A percentile compares a stretch with the other conserved stretches of the same genome.
Evolutionary conservation across 2,888 invertebrate species (phyloP).

Genomic region (Conomelus anceps): DNA sequence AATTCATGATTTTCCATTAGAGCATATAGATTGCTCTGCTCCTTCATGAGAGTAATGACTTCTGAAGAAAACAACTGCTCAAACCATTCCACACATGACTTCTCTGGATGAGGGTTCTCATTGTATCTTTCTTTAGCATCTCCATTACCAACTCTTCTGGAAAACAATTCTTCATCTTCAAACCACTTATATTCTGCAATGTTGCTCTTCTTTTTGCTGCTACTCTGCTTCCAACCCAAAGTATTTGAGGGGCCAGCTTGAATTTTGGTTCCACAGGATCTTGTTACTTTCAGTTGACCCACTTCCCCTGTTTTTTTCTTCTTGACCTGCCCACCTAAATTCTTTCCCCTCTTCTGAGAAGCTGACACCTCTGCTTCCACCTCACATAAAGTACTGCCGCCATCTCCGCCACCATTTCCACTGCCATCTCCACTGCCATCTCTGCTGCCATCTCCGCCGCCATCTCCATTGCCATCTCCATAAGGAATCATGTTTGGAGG

Average conservation of each 20-base stretch:
- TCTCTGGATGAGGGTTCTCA: neutral
- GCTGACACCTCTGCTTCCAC: neutral
- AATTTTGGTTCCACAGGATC: neutral
- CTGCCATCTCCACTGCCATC: neutral
- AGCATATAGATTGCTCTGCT: slow-evolving; percentile 9
- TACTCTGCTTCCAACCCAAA: neutral
- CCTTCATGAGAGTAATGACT: neutral
- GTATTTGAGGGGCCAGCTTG: neutral
- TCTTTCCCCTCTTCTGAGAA: neutral
- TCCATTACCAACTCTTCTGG: slow-evolving; percentile 16
- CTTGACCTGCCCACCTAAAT: neutral
- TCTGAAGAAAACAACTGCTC: slow-evolving; percentile 15
- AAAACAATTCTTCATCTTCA: slow-evolving; percentile 13
- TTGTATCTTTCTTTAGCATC: neutral
- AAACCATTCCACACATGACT: slow-evolving; percentile 17
- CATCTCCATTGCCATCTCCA: neutral
- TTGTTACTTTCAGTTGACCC: neutral
- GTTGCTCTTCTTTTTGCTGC: neutral
- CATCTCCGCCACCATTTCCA: neutral
- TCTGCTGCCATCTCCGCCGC: too few relatives aligned
- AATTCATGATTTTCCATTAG: slow-evolving; percentile 9
- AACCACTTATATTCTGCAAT: neutral
- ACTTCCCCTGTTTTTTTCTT: neutral
- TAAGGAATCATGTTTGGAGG: neutral
- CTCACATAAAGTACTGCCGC: neutral